Base-by-base conservation (phyloP, 2,797 vertebrate genomes). In the Gadopsis bispinosus region DNA sequence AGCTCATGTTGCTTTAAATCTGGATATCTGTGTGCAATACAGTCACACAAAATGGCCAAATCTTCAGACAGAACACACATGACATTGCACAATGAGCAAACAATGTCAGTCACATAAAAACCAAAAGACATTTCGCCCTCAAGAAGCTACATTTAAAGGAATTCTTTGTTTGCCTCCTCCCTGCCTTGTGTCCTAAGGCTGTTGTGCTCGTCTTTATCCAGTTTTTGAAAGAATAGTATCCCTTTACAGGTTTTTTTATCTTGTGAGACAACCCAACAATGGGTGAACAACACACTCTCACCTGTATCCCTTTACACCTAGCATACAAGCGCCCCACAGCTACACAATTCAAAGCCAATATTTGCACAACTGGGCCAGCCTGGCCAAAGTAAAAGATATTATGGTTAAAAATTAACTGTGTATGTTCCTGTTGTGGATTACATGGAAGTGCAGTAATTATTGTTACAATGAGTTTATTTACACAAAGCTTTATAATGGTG, bases 251-350 rank as follows among this genome's bases (percentile, higher is more conserved):
- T 26, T 37, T 37, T 81, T 55, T 74, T 80, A 70, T 64, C 31
- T 69, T 55, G 26, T 56, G 51, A 68, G 47, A 63, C 6, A 60
- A 75, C 35, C 26, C 14, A 39, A 87, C 85, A 89, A 88, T 71
- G 29, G 59, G 3, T 47, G 47, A 82, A 60, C 7, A 54, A 64
- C 16, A 72, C 2, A 0, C 62, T 83, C 85, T 79, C 86, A 92
- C 83, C 82, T 84, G 85, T 89, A 88, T 92, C 77, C 26, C 20
- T 79, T 93, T 91, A 91, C 88, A 86, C 45, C 6, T 14, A 3
- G 1, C 22, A 26, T 45, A 85, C 81, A 85, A 87, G 87, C n/a
- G 12, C 35, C 20, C 13, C 35, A 66, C 16, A 66, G 35, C 48
- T n/a, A 71, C 37, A 85, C 41, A 83, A 74, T 53, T 45, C 1